Percentiles rank a stretch among this genome's conserved stretches.
phyloP scores from a whole-genome alignment of 2,113 vertebrate genomes.

The Sigmodon hispidus region DNA sequence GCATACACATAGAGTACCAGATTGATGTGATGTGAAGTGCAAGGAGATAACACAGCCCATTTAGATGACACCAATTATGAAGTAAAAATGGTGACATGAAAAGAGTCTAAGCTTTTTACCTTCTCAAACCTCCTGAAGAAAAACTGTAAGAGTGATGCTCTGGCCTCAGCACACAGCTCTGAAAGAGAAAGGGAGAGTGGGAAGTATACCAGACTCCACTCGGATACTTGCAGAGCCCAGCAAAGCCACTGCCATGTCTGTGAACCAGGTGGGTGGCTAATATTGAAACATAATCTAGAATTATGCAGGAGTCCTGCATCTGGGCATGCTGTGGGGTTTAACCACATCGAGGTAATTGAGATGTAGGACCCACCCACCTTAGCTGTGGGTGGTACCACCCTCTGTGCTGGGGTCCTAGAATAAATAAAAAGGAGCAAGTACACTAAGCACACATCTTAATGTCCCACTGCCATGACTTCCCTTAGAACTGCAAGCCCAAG shows the following conservation, averaged over 20 bases:
- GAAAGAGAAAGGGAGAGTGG: background rate
- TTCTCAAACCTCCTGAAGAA: background rate
- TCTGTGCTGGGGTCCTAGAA: background rate
- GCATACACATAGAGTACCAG: background rate
- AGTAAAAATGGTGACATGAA: background rate
- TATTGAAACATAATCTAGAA: background rate
- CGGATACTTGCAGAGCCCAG: background rate
- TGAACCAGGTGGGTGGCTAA: background rate
- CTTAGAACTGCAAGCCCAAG: background rate
- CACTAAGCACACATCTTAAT: background rate
- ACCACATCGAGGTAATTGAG: too few species aligned
- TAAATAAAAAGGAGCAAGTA: too few species aligned
- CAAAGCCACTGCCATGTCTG: fast-evolving
- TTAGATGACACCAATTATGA: background rate
- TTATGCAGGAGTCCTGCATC: background rate
- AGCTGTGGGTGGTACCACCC: too few species aligned
- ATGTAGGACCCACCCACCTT: background rate
- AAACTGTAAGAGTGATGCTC: background rate
- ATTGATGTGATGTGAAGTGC: too few species aligned
- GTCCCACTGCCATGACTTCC: background rate
- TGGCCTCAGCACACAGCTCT: background rate
- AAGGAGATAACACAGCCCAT: background rate
- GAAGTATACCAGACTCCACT: background rate
- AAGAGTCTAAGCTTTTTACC: background rate
- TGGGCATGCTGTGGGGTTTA: background rate